phyloP scores from a whole-genome alignment of 2,797 vertebrate species.

The Epinephelus coioides region DNA sequence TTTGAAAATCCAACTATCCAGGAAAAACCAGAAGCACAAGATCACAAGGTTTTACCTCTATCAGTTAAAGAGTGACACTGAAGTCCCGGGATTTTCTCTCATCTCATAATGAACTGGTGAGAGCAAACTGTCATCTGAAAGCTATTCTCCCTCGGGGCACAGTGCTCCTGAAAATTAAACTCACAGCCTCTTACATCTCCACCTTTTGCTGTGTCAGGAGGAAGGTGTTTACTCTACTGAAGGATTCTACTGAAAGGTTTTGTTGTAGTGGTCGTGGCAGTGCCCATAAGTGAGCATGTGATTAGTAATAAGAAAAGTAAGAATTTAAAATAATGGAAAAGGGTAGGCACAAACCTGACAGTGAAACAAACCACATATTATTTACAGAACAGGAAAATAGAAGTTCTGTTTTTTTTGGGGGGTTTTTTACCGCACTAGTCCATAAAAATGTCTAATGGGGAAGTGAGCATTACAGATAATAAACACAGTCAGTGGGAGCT shows the following conservation, averaged over 20 bases:
- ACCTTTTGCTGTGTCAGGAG: background rate
- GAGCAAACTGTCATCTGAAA: constrained; percentile 15
- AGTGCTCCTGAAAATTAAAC: constrained; percentile 10
- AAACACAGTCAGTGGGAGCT: background rate
- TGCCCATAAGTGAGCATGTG: background rate
- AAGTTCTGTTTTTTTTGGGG: background rate
- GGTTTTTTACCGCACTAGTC: background rate
- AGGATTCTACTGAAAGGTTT: background rate
- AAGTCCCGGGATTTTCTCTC: constrained; percentile 10
- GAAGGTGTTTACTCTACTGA: background rate
- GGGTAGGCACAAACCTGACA: background rate
- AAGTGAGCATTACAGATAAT: constrained; percentile 1
- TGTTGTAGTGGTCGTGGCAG: background rate
- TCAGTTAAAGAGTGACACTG: background rate
- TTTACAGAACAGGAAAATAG: background rate
- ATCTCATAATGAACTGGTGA: constrained; percentile 8
- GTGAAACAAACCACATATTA: background rate
- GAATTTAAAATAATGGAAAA: background rate
- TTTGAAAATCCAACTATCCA: background rate
- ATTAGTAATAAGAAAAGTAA: background rate
- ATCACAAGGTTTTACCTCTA: background rate
- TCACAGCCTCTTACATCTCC: background rate
- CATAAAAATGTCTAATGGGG: background rate
- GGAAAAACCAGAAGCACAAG: background rate
- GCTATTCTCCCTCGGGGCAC: background rate